phyloP scores from a whole-genome alignment of 53 echinoderm and acorn worm species.

The Stichopus horrens region DNA sequence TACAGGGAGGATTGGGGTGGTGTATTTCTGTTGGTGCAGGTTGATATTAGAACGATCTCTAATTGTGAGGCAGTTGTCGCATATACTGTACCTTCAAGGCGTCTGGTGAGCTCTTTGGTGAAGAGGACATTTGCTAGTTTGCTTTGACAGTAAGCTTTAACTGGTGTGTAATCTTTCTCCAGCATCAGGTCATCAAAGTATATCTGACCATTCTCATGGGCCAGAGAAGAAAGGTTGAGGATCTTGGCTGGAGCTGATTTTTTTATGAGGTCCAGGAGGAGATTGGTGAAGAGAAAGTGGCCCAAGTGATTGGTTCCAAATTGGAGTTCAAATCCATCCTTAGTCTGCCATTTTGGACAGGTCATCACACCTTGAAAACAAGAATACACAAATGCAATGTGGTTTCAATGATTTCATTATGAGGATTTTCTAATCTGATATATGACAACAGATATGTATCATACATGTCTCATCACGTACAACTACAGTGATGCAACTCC shows the following conservation, averaged over 20 bases:
- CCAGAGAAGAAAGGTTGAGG: conserved; percentile 60
- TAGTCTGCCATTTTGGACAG: conserved; percentile 66
- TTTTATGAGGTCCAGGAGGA: conserved; percentile 84
- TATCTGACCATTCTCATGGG: conserved; percentile 48
- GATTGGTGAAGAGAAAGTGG: conserved; percentile 88
- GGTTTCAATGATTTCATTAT: too few species aligned
- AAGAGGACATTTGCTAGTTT: conserved; percentile 72
- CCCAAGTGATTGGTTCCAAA: conserved; percentile 86
- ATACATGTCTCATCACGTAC: too few species aligned
- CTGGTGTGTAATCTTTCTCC: conserved; percentile 46
- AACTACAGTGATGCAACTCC: too few species aligned
- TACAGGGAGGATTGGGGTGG: too few species aligned
- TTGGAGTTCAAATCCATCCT: conserved; percentile 93
- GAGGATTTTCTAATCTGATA: too few species aligned
- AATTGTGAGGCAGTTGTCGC: too few species aligned
- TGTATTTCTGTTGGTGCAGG: too few species aligned
- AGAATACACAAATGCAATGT: too few species aligned
- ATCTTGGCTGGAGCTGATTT: conserved; percentile 67
- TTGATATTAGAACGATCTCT: too few species aligned
- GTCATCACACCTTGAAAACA: conserved; percentile 61
- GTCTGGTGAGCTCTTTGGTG: conserved; percentile 62
- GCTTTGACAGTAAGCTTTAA: conserved; percentile 67
- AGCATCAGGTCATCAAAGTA: conserved; percentile 67
- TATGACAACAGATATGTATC: too few species aligned
- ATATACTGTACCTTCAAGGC: conserved; percentile 58